Base-by-base conservation (phyloP, 2,888 invertebrate genomes). In the Troglohyphantes excavatus region DNA sequence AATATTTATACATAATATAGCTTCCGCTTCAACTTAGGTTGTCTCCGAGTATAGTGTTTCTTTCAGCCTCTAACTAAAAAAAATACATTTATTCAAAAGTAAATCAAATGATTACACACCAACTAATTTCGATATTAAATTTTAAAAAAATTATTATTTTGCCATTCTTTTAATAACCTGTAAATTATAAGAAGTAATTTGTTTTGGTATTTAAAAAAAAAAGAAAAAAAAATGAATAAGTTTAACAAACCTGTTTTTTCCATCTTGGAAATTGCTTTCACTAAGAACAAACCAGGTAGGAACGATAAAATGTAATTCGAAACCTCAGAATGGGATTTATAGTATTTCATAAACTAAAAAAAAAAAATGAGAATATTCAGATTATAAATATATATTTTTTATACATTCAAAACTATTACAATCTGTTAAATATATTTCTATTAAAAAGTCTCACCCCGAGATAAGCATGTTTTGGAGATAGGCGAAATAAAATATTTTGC, bases 201-300 rank as follows among this genome's bases (percentile, higher is more conserved):
- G n/a, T n/a, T n/a, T n/a, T n/a, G n/a, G n/a, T n/a, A n/a, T n/a
- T n/a, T n/a, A n/a, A n/a, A 17, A 17, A 26, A 17, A 67, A 9
- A 27, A 27, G 17, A 0, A 19, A 19, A 68, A 29, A 68, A 17
- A 29, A 68, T 7, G 0, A 33, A 6, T 23, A 5, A 65, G 11
- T 21, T 23, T 2, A n/a, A 33, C 68, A n/a, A 33, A 68, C 75
- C 26, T 29, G 53, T 29, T 59, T 27, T 75, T 19, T 75, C 29
- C n/a, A 19, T 27, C 53, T 59, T 29, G 19, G 59, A 75, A 5
- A 27, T 21, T 17, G 75, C 75, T 75, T 75, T 75, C 27, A 75
- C 59, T 19, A 75, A 19, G 5, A 75, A 19, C 19, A 75, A 59
- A 29, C 29, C 27, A 19, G 75, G 29, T 2, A 75, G 21, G n/a